These are phyloP conservation scores for Acanthopleura granulata DNA, from an alignment of 2,888 invertebrate genomes.

Conservation along the genomic window DNA sequence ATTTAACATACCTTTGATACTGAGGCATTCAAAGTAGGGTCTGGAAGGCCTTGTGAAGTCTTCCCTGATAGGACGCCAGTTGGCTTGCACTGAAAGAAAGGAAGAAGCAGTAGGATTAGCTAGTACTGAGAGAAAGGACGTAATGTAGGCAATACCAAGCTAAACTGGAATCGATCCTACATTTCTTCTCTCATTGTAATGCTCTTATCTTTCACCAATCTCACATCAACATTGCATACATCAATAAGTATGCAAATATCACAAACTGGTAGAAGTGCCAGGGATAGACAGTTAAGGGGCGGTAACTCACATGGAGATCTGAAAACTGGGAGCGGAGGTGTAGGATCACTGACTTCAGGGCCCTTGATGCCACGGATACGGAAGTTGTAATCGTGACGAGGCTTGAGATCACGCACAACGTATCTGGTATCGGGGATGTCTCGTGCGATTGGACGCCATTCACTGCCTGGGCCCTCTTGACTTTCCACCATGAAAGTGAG, in stretches of 20 bases:
- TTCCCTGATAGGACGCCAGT: slow-evolving; percentile 33
- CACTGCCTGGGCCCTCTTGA: slow-evolving; percentile 36
- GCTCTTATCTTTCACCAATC: too few species aligned
- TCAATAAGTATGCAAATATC: too few species aligned
- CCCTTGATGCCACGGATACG: slow-evolving; percentile 95
- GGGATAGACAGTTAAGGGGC: background rate
- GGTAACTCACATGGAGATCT: slow-evolving; percentile 27
- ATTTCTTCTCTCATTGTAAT: too few species aligned
- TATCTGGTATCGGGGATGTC: slow-evolving; percentile 49
- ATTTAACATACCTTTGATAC: slow-evolving; percentile 47
- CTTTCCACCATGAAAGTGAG: slow-evolving; percentile 41
- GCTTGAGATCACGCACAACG: slow-evolving; percentile 75
- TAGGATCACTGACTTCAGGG: slow-evolving; percentile 95
- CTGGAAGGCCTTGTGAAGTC: slow-evolving; percentile 45
- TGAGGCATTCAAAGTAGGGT: slow-evolving; percentile 55
- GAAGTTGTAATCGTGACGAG: slow-evolving; percentile 95
- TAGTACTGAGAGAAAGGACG: too few species aligned
- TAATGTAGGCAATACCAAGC: too few species aligned
- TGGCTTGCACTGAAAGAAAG: background rate
- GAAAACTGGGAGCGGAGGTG: slow-evolving; percentile 77
- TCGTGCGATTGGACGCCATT: slow-evolving; percentile 52
- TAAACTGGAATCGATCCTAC: too few species aligned
- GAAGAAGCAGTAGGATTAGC: too few species aligned
- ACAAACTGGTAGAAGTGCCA: too few species aligned
- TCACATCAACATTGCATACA: too few species aligned